phyloP scores from a whole-genome alignment of 2,888 invertebrate species.

The Leptura quadrifasciata region DNA sequence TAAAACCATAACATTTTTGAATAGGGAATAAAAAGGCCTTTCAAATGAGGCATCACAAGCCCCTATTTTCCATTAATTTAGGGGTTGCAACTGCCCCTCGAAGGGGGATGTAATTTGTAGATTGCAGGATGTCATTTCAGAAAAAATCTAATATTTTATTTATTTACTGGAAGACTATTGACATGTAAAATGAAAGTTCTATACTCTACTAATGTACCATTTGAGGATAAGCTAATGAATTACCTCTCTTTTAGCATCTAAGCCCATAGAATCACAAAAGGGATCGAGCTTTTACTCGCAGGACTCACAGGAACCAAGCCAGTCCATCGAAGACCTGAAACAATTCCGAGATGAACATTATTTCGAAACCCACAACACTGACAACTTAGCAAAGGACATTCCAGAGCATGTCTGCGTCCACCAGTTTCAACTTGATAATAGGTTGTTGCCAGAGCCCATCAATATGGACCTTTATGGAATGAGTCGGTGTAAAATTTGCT shows the following conservation, averaged over 20 bases:
- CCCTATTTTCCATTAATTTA: too few species aligned
- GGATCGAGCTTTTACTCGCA: conserved; percentile 14
- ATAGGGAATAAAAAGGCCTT: too few species aligned
- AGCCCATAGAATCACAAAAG: conserved; percentile 15
- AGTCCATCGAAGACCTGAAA: conserved; percentile 34
- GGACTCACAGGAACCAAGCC: background rate
- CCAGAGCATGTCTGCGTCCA: conserved; percentile 75
- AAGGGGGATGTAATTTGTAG: too few species aligned
- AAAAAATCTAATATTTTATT: too few species aligned
- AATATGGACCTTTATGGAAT: conserved; percentile 73
- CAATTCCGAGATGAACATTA: conserved; percentile 77
- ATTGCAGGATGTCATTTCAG: too few species aligned
- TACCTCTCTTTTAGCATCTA: conserved; percentile 34
- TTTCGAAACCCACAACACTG: conserved; percentile 74
- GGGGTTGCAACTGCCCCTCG: too few species aligned
- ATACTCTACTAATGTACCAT: too few species aligned
- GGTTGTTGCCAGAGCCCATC: conserved; percentile 76
- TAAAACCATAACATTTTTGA: too few species aligned
- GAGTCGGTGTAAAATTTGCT: conserved; percentile 76
- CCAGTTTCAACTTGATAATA: conserved; percentile 77
- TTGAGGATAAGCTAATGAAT: background rate
- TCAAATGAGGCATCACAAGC: too few species aligned
- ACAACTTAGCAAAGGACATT: conserved; percentile 46
- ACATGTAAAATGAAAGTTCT: too few species aligned
- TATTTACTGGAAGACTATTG: too few species aligned